Percentiles rank a stretch among this genome's conserved stretches.
These are phyloP conservation scores for Paramormyrops kingsleyae DNA, from an alignment of 2,113 vertebrate species.

Conservation along the genomic window DNA sequence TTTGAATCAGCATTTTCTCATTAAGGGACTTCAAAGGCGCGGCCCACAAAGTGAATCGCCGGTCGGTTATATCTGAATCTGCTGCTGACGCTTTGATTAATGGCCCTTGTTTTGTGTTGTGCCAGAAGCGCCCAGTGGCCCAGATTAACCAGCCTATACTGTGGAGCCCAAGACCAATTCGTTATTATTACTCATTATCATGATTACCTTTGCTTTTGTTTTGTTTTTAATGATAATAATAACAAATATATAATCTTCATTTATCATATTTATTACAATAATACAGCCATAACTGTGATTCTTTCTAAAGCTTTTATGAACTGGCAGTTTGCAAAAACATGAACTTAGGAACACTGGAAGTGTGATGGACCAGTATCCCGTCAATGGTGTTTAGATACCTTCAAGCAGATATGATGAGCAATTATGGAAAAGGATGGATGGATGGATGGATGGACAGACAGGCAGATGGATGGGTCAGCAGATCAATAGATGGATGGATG, in stretches of 20 bases:
- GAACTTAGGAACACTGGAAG: neutral
- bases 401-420: neutral
- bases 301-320: neutral
- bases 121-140: neutral
- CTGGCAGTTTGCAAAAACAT: neutral
- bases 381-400: neutral
- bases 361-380: neutral
- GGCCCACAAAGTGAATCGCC: neutral
- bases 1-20: slow-evolving; percentile 5
- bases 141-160: neutral
- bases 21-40: neutral
- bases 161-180: neutral
- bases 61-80: neutral
- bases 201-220: neutral
- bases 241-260: neutral
- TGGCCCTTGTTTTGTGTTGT: neutral
- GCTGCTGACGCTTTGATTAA: neutral
- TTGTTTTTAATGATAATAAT: neutral
- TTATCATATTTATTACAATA: neutral
- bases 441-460: too few species aligned
- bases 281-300: neutral
- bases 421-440: neutral
- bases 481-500: neutral
- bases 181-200: neutral
- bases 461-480: neutral